Base-by-base conservation (phyloP, 2,888 invertebrate species). In the Anthrax anthrax region DNA sequence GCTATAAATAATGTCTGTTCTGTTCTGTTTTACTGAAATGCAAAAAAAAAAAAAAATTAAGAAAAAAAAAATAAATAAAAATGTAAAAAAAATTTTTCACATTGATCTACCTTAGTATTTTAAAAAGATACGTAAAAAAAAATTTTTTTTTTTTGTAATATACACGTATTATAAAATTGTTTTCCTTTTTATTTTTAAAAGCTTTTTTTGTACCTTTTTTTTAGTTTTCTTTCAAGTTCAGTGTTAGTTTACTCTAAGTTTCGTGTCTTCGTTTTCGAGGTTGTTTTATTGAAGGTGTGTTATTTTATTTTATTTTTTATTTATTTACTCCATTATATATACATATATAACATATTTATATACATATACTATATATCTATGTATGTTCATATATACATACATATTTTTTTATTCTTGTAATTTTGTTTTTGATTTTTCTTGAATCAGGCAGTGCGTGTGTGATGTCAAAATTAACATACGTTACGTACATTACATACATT, bases 381-480 rank as follows among this genome's bases (percentile, higher is more conserved):
- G 23, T 23, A 23, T 23, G 23, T 23, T 6, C 8, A 23, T 23
- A 23, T 23, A 8, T 23, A 23, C 8, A 23, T 23, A 8, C 8
- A 23, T 23, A 8, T n/a, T n/a, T n/a, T n/a, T n/a, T n/a, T 23
- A 23, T 23, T 6, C 8, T 23, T 8, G 23, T 8, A 23, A 6
- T 23, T 23, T 23, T 23, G 23, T 23, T 23, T 23, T 23, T 23
- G 23, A 6, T 23, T 23, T 8, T 23, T 23, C 8, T 23, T 23
- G 23, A 23, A 23, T 23, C 4, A 32, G 12, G 29, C 29, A 54
- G 53, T 55, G 53, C 55, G 55, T 55, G 55, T 55, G 54, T 54
- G 55, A 54, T 54, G 55, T 55, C 54, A 55, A 54, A 55, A 55
- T 55, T 54, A 54, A 55, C 54, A 55, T 55, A 55, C 52, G 54